These are phyloP conservation scores for Latrodectus geometricus DNA, from an alignment of 1,140 invertebrate genomes.

Conservation along the genomic window DNA sequence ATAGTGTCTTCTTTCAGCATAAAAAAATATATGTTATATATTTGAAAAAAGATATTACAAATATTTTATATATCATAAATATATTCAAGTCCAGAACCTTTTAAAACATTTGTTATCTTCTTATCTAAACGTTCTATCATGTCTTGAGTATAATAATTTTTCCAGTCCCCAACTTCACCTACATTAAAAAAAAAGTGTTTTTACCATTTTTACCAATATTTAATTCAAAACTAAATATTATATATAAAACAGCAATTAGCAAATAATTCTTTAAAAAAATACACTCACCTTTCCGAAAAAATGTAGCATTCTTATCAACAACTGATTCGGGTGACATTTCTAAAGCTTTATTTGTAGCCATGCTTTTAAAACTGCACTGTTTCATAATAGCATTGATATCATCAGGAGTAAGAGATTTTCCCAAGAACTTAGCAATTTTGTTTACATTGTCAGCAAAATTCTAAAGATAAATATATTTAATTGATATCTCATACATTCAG, in stretches of 20 bases:
- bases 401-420: conserved; percentile 8
- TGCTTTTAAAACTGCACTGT: conserved; percentile 42
- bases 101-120: conserved; percentile 60
- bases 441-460: conserved; percentile 9
- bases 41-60: too few species aligned
- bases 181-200: background rate
- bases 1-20: too few species aligned
- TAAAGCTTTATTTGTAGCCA: conserved; percentile 13
- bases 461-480: conserved; percentile 2
- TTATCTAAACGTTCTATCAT: conserved; percentile 68
- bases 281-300: conserved; percentile 42
- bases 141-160: conserved; percentile 69
- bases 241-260: background rate
- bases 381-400: conserved; percentile 25
- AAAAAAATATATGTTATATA: too few species aligned
- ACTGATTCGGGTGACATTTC: background rate
- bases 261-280: background rate
- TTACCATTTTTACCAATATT: too few species aligned
- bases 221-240: too few species aligned
- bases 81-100: conserved; percentile 28
- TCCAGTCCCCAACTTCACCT: conserved; percentile 72
- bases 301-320: background rate
- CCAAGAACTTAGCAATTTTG: conserved; percentile 34
- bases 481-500: too few species aligned
- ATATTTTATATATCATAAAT: conserved; percentile 63